Base-by-base conservation (phyloP, 2,113 vertebrate species). In the Octodon degus region DNA sequence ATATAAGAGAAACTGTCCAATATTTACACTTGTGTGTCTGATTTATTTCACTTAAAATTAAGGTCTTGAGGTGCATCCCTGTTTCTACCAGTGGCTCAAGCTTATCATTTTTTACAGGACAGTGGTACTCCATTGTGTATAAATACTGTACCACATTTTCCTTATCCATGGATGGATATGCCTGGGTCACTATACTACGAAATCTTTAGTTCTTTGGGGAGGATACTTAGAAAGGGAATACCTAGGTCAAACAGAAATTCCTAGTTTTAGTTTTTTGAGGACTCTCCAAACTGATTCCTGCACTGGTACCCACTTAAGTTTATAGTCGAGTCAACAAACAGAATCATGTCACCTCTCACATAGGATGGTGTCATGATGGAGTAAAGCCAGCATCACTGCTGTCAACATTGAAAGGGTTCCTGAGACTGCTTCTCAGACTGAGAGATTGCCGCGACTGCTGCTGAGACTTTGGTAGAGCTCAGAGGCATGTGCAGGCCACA, bases 281-380 rank as follows among this genome's bases (percentile, higher is more conserved):
- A 30, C 25, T 47, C 11, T 13, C 40, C 40, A 30, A 25, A 30
- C 74, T 77, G 74, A 77, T 47, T 47, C 16, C 24, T 12, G 27
- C 13, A 47, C 40, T 77, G 5, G 24, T 47, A 55, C 47, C 2
- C 30, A 30, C 74, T 47, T 10, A 55, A 16, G 11, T 77, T 47
- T 77, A 14, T 77, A 47, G 43, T 47, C 13, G 12, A 77, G 27
- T 77, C 40, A 30, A 77, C 24, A 77, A 27, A 47, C 14, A 25
- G 72, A 43, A 16, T 47, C 24, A 27, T 16, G 27, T 47, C 25
- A 7, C 25, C 53, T 60, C 25, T 43, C 40, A 60, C 7, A 2
- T 1, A 0, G 1, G 40, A 8, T 0, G 0, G 77, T 19, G 13
- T 37, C 4, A 0, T 2, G 22, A 55, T 81, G 50, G 50, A 53